A percentile compares a stretch with the other conserved stretches of the same genome.
phyloP scores from a whole-genome alignment of 64 coral and sea anemone genomes.

The Montipora capricornis region DNA sequence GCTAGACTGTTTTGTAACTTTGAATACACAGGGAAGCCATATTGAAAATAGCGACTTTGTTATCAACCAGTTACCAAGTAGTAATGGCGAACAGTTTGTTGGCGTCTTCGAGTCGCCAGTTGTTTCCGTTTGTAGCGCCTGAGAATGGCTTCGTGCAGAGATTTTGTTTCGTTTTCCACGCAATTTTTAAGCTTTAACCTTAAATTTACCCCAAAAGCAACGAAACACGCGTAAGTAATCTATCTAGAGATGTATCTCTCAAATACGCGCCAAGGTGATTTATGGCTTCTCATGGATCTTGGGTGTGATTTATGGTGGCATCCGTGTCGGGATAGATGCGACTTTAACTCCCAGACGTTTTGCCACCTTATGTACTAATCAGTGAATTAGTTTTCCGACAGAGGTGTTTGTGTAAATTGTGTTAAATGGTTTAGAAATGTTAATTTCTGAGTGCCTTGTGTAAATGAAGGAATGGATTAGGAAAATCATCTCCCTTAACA shows the following conservation, averaged over 20 bases:
- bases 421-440: neutral
- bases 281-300: neutral
- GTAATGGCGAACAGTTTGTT: constrained; percentile 51
- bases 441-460: constrained; percentile 15
- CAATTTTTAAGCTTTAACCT: neutral
- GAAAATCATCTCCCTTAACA: constrained; percentile 37
- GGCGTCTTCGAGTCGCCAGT: constrained; percentile 81
- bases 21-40: constrained; percentile 37
- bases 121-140: constrained; percentile 71
- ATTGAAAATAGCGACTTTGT: constrained; percentile 32
- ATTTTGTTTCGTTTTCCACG: constrained; percentile 48
- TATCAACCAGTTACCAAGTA: constrained; percentile 11
- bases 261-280: neutral
- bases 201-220: neutral
- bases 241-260: neutral
- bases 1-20: constrained; percentile 1
- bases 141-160: constrained; percentile 66
- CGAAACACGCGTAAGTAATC: neutral
- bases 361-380: constrained; percentile 28
- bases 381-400: constrained; percentile 30
- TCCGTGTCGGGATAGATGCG: constrained; percentile 29
- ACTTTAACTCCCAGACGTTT: constrained; percentile 19
- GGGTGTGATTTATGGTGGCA: constrained; percentile 21
- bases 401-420: constrained; percentile 16
- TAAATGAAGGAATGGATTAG: constrained; percentile 18